These are phyloP conservation scores for Yoshiicerus persimilis DNA, from an alignment of 1,140 invertebrate species.

Conservation along the genomic window DNA sequence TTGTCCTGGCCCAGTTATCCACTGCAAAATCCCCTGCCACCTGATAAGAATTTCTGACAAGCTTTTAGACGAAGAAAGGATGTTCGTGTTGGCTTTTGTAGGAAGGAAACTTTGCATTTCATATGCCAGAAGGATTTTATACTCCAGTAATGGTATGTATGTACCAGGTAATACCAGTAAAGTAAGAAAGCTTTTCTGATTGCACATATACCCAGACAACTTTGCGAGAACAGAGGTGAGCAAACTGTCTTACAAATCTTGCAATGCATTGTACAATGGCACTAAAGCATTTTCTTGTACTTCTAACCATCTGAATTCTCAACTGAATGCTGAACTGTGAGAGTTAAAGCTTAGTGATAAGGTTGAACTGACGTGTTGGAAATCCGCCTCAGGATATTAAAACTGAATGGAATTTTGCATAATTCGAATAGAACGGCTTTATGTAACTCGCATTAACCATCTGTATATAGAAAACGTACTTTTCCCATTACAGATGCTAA, in stretches of 20 bases:
- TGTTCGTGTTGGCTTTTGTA: not conserved
- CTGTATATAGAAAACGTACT: not conserved
- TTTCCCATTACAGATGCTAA: not conserved
- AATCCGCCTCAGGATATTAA: not conserved
- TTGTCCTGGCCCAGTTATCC: not conserved
- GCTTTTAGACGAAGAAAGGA: not conserved
- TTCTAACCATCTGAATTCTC: not conserved
- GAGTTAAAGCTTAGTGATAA: not conserved
- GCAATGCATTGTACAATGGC: not conserved
- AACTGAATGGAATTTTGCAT: not conserved
- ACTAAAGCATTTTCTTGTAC: not conserved
- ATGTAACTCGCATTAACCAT: not conserved
- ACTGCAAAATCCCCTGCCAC: not conserved
- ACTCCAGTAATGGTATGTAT: not conserved
- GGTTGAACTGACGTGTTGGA: not conserved
- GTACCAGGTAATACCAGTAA: not conserved
- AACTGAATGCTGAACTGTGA: not conserved
- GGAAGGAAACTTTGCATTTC: not conserved
- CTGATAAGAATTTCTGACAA: not conserved
- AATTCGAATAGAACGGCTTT: not conserved
- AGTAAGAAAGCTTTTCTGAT: not conserved
- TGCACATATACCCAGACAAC: not conserved
- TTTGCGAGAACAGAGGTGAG: too few relatives aligned
- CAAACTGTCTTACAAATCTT: not conserved
- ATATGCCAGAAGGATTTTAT: not conserved